Conservation (phyloP, 2,797 vertebrate species). For the Acridotheres tristis region DNA sequence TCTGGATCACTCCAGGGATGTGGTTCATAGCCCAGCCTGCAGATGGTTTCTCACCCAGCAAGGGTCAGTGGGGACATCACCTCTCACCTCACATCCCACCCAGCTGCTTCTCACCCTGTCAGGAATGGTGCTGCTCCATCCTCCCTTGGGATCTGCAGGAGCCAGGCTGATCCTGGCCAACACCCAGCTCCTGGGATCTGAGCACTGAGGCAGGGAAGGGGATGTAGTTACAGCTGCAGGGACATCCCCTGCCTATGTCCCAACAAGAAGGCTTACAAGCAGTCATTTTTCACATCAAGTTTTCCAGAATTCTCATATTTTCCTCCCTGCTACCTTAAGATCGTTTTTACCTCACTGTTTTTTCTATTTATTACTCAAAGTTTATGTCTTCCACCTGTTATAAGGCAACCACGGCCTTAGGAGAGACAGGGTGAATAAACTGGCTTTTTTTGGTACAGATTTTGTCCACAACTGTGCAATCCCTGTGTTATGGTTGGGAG, state of each 20-base stretch:
- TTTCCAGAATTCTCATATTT: background rate
- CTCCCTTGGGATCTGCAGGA: fast-evolving
- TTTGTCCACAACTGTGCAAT: background rate
- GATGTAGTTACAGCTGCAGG: background rate
- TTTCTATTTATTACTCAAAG: background rate
- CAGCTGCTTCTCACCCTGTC: background rate
- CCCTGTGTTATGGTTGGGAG: background rate
- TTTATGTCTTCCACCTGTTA: background rate
- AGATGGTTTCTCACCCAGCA: fast-evolving
- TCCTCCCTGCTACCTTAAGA: background rate
- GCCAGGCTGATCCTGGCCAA: background rate
- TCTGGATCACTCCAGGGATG: background rate
- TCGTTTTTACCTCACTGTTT: background rate
- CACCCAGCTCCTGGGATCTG: background rate
- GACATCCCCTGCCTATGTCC: background rate
- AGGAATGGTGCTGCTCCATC: background rate
- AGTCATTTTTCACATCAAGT: background rate
- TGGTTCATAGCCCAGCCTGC: background rate
- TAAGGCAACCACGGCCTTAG: background rate
- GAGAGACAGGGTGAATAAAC: background rate
- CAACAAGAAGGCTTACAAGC: background rate
- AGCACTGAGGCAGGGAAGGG: background rate
- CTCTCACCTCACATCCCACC: background rate
- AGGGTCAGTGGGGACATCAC: background rate
- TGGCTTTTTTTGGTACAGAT: background rate